These are phyloP conservation scores for Ophthalmolycus amberensis DNA, from an alignment of 2,113 vertebrate species.

Conservation along the genomic window DNA sequence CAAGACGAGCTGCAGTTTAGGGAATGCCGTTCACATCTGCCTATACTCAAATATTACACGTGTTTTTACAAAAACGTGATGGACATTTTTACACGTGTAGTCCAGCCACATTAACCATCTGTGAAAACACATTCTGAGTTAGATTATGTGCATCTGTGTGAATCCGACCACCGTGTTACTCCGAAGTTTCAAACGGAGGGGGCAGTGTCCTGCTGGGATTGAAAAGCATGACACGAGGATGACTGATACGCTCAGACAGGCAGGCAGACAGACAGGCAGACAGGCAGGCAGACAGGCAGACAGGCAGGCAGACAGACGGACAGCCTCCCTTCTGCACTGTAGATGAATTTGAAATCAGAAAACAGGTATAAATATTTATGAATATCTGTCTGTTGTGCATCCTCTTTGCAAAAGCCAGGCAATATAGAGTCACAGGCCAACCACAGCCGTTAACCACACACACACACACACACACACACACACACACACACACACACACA, in stretches of 20 bases:
- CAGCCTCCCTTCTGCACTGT: slow-evolving; percentile 22
- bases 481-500: no score
- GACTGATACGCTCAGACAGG: slow-evolving; percentile 9
- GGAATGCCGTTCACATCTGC: neutral
- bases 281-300: neutral
- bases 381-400: slow-evolving; percentile 46
- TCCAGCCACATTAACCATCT: neutral
- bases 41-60: neutral
- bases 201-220: slow-evolving; percentile 53
- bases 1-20: neutral
- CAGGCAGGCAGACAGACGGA: slow-evolving; percentile 6
- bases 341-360: slow-evolving; percentile 74
- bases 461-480: slow-evolving; percentile 34
- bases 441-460: slow-evolving; percentile 21
- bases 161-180: slow-evolving; percentile 4
- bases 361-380: slow-evolving; percentile 79
- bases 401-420: slow-evolving; percentile 52
- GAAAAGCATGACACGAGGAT: slow-evolving; percentile 49
- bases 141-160: slow-evolving; percentile 15
- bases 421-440: slow-evolving; percentile 44
- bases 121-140: neutral
- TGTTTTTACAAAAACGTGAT: slow-evolving; percentile 23
- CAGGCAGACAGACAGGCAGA: no score
- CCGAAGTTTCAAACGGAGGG: slow-evolving; percentile 27
- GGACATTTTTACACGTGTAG: neutral